Percentiles rank a stretch among this genome's conserved stretches.
Evolutionary conservation across 64 coral and sea anemone genomes (phyloP).

Genomic region (Trachythela sp.): DNA sequence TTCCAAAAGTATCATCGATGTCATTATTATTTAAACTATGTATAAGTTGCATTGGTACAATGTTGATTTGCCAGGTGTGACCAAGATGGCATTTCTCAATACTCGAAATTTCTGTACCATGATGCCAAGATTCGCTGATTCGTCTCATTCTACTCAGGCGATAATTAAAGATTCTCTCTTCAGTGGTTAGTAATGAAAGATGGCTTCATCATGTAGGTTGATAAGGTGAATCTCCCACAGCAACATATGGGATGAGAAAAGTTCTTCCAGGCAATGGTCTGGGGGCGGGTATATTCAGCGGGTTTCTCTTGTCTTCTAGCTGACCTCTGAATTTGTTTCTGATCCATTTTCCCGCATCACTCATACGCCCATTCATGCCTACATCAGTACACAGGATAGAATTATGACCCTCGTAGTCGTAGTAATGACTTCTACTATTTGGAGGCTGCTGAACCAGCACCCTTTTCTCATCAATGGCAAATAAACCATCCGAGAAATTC

Average conservation of each 20-base stretch:
- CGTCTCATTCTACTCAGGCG: background rate
- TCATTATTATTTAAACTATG: too few relatives aligned
- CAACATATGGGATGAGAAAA: background rate
- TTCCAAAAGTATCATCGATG: too few relatives aligned
- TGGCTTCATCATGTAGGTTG: slow-evolving; percentile 51
- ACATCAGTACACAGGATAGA: background rate
- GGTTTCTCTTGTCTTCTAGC: background rate
- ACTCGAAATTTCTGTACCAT: too few relatives aligned
- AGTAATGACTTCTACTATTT: background rate
- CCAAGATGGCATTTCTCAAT: too few relatives aligned
- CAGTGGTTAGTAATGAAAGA: slow-evolving; percentile 42
- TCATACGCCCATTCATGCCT: background rate
- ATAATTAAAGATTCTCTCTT: slow-evolving; percentile 34
- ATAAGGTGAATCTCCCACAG: slow-evolving; percentile 31
- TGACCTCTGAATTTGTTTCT: background rate
- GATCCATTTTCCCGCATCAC: background rate
- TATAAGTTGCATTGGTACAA: too few relatives aligned
- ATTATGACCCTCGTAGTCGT: background rate
- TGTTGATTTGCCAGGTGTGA: too few relatives aligned
- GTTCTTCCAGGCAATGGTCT: slow-evolving; percentile 9
- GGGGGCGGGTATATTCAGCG: background rate
- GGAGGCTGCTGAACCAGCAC: background rate
- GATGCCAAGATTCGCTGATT: background rate
- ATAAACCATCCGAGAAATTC: background rate
- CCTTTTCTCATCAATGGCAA: background rate